Base-by-base conservation (phyloP, 2,113 vertebrate species). In the Cricetomys ansorgei region DNA sequence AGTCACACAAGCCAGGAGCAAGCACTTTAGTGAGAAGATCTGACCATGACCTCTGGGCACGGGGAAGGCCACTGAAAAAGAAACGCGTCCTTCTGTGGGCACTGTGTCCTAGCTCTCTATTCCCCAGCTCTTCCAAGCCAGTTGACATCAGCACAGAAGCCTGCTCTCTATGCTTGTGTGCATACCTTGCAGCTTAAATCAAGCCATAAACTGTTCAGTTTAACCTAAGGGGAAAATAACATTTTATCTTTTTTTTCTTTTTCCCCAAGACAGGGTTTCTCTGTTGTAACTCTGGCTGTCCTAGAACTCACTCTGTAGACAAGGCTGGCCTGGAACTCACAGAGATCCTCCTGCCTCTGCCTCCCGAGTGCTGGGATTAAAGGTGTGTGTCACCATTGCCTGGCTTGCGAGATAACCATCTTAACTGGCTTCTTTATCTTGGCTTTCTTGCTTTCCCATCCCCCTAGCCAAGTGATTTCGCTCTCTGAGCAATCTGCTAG, bases 31-130 rank as follows among this genome's bases (percentile, higher is more conserved):
- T 53, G 7, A 62, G 65, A 57, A 83, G 70, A 27, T 48, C n/a
- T 72, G 40, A 86, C 6, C 1, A 3, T 45, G 17, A 70, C 5
- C 53, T 85, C 43, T 81, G 48, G 69, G 72, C 15, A 15, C 7
- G 0, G 2, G 27, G 21, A 86, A 92, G 45, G 23, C 48, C 88
- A 34, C 53, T 1, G 11, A 64, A 85, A 94, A 50, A 64, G 37
- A 21, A 79, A 45, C 5, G 4, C 48, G 40, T 93, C 12, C 40
- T 70, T n/a, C 23, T 5, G 45, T 7, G 3, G 37, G 25, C 21
- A 25, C 25, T 23, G 23, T n/a, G 15, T 34, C 15, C 27, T n/a
- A 17, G 40, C 10, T 5, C 40, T 25, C 0, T 5, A 3, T 76
- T 89, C 27, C 50, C 43, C 7, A 13, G 1, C 59, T 84, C 3